Evolutionary conservation across 2,113 vertebrate species (phyloP), one percentile per base, ranked within the genome.

Genomic region (Sphyrna mokarran): DNA sequence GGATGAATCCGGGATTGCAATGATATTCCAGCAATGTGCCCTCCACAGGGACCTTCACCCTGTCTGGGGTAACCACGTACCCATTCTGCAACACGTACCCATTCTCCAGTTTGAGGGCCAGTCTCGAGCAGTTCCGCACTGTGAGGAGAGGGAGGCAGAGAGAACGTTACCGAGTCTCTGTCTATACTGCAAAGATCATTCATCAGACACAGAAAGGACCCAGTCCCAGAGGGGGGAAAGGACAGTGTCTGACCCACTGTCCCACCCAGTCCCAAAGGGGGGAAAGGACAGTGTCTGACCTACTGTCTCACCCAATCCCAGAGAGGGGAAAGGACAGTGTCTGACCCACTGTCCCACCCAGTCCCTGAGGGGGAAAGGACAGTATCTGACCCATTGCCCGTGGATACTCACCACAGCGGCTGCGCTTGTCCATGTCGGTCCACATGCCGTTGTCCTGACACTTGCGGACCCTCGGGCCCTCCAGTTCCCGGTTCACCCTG

Each of bases 391-490:
- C 48, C 48, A 0, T 20, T 0, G 8, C 10, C 85, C 86, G 11
- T 18, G 23, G 1, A 22, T 86, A 98, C 99, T 98, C 97, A 99
- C 99, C 95, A 96, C 98, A 99, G 96, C 98, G 98, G 97, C 98
- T 99, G 96, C 97, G 98, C 58, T 97, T 98, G 37, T 96, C 97
- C 86, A 99, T 98, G 95, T 98, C 98, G 0, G 99, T 99, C 99
- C 99, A 99, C 80, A 98, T 98, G 96, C 98, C 98, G 0, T 99
- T 98, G 85, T 97, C 98, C 40, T 99, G 98, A 95, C 99, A 99
- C 97, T 99, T 99, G 95, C 99, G 98, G 96, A 99, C 99, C 89
- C 99, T 99, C 90, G 99, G 99, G 61, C 99, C 99, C 95, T 98
- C 98, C 33, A 99, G 98, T 96, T 98, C 98, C 4, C 98, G 97